Conservation (phyloP, 2,888 invertebrate species). For the Netelia inedita region DNA sequence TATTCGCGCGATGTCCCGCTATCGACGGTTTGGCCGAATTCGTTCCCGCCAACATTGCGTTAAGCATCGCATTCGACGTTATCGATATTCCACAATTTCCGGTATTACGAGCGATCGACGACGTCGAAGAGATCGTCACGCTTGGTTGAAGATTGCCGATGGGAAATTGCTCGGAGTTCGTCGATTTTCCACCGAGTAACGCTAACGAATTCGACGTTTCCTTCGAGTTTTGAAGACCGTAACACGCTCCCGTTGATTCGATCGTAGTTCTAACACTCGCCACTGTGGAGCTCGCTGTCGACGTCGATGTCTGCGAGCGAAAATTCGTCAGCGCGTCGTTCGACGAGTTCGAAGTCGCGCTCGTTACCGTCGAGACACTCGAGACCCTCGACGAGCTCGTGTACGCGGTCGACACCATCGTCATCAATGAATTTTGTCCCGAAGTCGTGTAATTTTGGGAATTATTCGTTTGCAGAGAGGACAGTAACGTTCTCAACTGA, state of each 20-base stretch:
- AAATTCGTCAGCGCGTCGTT: conserved; percentile 68
- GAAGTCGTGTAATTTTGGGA: conserved; percentile 85
- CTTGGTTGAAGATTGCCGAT: conserved; percentile 81
- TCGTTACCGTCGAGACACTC: conserved; percentile 79
- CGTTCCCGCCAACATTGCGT: conserved; percentile 83
- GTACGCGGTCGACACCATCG: conserved; percentile 86
- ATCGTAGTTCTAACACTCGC: conserved; percentile 67
- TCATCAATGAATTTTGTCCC: conserved; percentile 84
- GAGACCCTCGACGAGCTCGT: conserved; percentile 83
- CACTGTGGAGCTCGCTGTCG: conserved; percentile 43
- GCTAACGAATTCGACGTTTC: conserved; percentile 74
- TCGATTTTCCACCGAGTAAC: conserved; percentile 76
- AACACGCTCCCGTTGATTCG: conserved; percentile 65
- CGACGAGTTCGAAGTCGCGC: conserved; percentile 76
- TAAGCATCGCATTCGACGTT: conserved; percentile 83
- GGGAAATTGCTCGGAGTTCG: conserved; percentile 84
- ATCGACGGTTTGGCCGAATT: conserved; percentile 81
- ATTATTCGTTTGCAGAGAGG: conserved; percentile 88
- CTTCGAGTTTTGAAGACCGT: conserved; percentile 70
- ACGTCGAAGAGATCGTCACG: conserved; percentile 71
- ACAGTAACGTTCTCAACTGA: conserved; percentile 89
- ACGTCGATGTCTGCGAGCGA: conserved; percentile 68
- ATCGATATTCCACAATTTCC: conserved; percentile 78
- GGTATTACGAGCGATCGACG: conserved; percentile 35
- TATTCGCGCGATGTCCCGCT: conserved; percentile 78